A percentile compares a stretch with the other conserved stretches of the same genome.
phyloP scores from a whole-genome alignment of 2,113 vertebrate genomes.

The Tupaia tana region DNA sequence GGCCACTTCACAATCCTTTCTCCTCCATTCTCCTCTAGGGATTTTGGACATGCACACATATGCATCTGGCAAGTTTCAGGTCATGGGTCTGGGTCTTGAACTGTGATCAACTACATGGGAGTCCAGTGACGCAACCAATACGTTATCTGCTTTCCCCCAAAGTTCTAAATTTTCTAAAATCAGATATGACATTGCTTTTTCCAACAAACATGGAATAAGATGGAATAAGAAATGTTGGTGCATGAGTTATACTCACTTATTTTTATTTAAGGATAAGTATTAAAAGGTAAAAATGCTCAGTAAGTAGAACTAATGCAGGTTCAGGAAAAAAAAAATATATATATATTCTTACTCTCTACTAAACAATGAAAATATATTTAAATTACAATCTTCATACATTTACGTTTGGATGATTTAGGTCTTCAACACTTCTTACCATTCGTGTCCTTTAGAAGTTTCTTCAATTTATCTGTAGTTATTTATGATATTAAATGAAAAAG shows the following conservation, averaged over 20 bases:
- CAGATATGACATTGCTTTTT: constrained; percentile 53
- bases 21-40: too few species aligned
- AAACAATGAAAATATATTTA: background rate
- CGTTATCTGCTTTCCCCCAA: background rate
- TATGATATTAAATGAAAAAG: background rate
- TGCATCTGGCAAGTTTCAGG: too few species aligned
- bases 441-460: background rate
- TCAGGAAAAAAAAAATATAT: background rate
- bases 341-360: background rate
- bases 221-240: background rate
- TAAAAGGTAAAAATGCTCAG: constrained; percentile 11
- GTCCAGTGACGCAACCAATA: too few species aligned
- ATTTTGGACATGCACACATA: too few species aligned
- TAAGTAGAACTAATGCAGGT: background rate
- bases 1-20: too few species aligned
- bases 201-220: background rate
- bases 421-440: background rate
- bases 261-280: background rate
- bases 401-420: background rate
- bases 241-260: constrained; percentile 15
- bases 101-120: too few species aligned
- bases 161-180: constrained; percentile 59
- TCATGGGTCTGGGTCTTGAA: too few species aligned
- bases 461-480: background rate
- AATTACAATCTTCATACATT: background rate